A percentile compares a stretch with the other conserved stretches of the same genome.
phyloP scores from a whole-genome alignment of 2,797 vertebrate genomes.

The Hippocampus kuda region DNA sequence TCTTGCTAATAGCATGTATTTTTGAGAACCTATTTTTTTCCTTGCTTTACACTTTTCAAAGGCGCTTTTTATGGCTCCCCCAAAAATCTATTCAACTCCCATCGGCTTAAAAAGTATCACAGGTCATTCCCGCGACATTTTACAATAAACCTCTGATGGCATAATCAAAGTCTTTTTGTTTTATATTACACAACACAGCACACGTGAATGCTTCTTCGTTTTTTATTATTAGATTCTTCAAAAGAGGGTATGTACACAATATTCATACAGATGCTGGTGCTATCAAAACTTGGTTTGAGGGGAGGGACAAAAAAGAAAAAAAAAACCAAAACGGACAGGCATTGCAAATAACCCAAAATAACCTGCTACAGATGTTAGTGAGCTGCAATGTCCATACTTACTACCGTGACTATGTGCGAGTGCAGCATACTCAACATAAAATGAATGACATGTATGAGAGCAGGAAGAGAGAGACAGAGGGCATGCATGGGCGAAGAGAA shows the following conservation, averaged over 20 bases:
- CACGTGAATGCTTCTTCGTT: constrained; percentile 1
- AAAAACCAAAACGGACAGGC: not conserved
- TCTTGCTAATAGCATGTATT: not conserved
- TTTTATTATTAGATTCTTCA: constrained; percentile 49
- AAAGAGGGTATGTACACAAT: constrained; percentile 53
- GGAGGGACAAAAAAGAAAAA: not conserved
- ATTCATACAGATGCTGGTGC: constrained; percentile 65
- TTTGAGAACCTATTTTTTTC: not conserved
- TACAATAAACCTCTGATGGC: constrained; percentile 29
- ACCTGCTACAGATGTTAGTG: constrained; percentile 56
- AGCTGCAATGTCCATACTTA: constrained; percentile 65
- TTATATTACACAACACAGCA: not conserved
- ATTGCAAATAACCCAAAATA: constrained; percentile 20
- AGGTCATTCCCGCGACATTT: constrained; percentile 11
- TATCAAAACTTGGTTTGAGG: constrained; percentile 35
- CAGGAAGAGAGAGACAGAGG: constrained; percentile 19
- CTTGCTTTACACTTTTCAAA: too few species aligned
- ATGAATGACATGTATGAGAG: constrained; percentile 28
- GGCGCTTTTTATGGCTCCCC: not conserved
- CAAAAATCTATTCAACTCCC: not conserved
- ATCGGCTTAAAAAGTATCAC: constrained; percentile 11
- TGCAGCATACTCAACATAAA: constrained; percentile 36
- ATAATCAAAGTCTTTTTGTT: not conserved
- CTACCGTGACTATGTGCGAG: constrained; percentile 44
- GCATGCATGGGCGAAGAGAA: constrained; percentile 18